Evolutionary conservation across 2,113 vertebrate species (phyloP).

Genomic region (Thermophis baileyi): DNA sequence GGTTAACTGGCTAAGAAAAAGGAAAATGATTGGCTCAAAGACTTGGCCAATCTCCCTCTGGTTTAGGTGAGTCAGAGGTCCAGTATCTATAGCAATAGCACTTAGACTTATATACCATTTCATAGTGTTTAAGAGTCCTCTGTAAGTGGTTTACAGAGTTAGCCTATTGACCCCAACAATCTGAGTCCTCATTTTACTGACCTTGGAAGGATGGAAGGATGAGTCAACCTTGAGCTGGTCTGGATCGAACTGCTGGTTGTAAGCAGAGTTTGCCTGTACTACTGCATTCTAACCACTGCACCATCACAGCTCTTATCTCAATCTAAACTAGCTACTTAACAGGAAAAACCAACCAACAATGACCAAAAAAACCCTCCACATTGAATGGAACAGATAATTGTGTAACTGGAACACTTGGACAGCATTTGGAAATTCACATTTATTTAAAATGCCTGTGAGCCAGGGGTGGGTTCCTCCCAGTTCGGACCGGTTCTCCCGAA

Average conservation of each 20-base stretch:
- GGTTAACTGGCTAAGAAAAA: not conserved
- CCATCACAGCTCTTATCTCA: not conserved
- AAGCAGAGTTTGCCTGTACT: not conserved
- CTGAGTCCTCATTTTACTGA: not conserved
- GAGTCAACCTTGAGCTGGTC: not conserved
- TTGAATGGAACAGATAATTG: not conserved
- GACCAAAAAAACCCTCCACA: not conserved
- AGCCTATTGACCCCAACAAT: not conserved
- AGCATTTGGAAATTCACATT: not conserved
- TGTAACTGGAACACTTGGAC: not conserved
- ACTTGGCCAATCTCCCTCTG: not conserved
- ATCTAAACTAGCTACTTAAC: not conserved
- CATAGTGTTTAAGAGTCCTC: not conserved
- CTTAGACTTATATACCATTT: not conserved
- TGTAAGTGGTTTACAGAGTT: not conserved
- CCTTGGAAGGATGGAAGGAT: not conserved
- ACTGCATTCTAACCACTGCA: not conserved
- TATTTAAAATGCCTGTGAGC: not conserved
- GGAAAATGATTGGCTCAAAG: not conserved
- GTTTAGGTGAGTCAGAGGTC: not conserved
- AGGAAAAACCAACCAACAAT: not conserved
- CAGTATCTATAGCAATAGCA: not conserved
- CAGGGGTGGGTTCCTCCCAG: no score
- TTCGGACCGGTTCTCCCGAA: no score
- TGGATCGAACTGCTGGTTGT: not conserved